Conservation (phyloP, 2,888 invertebrate species). For the Taphrorychus bicolor region DNA sequence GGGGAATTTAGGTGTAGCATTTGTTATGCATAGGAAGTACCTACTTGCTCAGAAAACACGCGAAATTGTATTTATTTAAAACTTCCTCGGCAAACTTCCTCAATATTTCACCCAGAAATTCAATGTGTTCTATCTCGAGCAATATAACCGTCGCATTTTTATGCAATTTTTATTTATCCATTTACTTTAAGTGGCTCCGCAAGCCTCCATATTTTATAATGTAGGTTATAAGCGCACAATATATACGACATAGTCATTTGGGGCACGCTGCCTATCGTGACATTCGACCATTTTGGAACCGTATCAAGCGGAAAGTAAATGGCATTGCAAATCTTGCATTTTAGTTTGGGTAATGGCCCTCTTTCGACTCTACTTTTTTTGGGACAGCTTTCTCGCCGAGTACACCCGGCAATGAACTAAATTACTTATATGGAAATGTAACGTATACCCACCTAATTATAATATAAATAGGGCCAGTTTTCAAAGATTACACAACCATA, state of each 20-base stretch:
- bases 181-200: slow-evolving; percentile 36
- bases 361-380: slow-evolving; percentile 16
- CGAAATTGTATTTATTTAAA: slow-evolving; percentile 16
- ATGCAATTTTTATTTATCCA: slow-evolving; percentile 38
- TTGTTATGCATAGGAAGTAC: slow-evolving; percentile 6
- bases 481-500: background rate
- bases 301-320: slow-evolving; percentile 37
- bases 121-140: slow-evolving; percentile 24
- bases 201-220: slow-evolving; percentile 38
- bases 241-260: slow-evolving; percentile 40
- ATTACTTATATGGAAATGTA: background rate
- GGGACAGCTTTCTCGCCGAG: background rate
- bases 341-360: slow-evolving; percentile 19
- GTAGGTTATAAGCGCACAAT: slow-evolving; percentile 37
- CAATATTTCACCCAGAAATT: slow-evolving; percentile 24
- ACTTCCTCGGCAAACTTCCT: slow-evolving; percentile 9
- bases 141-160: slow-evolving; percentile 30
- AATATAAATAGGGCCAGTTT: background rate
- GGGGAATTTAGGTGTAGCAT: background rate
- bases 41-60: background rate
- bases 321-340: slow-evolving; percentile 39
- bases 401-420: background rate
- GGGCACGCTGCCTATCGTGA: slow-evolving; percentile 40
- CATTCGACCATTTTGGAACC: slow-evolving; percentile 35
- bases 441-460: background rate